A percentile compares a stretch with the other conserved stretches of the same genome.
phyloP scores from a whole-genome alignment of 92 coral and sea anemone species.

The Umimayanthus chanpuru region DNA sequence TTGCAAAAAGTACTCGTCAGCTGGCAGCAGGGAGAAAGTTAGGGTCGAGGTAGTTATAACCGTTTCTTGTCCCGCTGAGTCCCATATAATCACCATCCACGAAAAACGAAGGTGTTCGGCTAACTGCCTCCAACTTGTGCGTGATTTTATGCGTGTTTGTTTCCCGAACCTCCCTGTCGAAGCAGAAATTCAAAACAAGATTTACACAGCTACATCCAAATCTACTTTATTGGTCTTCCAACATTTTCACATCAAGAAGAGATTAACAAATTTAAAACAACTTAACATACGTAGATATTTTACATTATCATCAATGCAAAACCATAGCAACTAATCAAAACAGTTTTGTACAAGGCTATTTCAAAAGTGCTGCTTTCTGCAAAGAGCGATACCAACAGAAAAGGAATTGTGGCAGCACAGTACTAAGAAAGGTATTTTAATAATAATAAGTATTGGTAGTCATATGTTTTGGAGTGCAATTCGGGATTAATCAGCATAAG shows the following conservation, averaged over 20 bases:
- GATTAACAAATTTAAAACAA: too few relatives aligned
- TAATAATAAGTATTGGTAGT: too few relatives aligned
- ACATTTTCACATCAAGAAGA: not conserved
- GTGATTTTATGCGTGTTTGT: constrained; percentile 62
- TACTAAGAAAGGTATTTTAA: too few relatives aligned
- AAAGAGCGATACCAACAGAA: too few relatives aligned
- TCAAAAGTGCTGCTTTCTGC: not conserved
- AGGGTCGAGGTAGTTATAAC: constrained; percentile 91
- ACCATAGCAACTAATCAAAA: too few relatives aligned
- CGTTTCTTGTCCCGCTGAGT: constrained; percentile 72
- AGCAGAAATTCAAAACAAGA: not conserved
- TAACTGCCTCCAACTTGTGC: constrained; percentile 74
- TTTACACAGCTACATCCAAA: not conserved
- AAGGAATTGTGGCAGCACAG: too few relatives aligned
- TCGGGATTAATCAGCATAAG: too few relatives aligned
- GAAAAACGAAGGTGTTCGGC: constrained; percentile 60
- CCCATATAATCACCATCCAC: constrained; percentile 95
- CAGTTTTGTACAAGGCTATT: not conserved
- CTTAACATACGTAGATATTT: too few relatives aligned
- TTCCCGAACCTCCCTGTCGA: constrained; percentile 62
- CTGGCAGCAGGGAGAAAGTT: constrained; percentile 98
- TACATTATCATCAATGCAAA: too few relatives aligned
- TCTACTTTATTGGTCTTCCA: too few relatives aligned
- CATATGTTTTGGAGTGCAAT: too few relatives aligned
- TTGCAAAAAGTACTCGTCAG: constrained; percentile 44